Conservation (phyloP, 2,888 invertebrate genomes). For the Andricus curvator region DNA sequence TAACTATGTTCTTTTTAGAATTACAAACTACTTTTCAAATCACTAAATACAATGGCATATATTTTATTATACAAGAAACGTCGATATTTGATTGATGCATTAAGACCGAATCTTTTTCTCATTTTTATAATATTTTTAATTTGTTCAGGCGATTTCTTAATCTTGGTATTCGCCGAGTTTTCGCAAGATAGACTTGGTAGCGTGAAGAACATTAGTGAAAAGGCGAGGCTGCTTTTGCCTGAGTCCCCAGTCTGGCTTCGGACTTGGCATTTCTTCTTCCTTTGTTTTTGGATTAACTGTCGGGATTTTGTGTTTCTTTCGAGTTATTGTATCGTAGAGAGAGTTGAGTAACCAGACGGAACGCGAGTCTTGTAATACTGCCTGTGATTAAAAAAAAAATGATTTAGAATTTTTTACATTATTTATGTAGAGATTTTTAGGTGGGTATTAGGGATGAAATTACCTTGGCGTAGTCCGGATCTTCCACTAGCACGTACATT, state of each 20-base stretch:
- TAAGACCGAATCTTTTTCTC: not conserved
- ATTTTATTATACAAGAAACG: not conserved
- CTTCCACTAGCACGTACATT: slow-evolving; percentile 46
- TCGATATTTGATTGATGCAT: not conserved
- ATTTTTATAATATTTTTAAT: not conserved
- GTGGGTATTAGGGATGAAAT: not conserved
- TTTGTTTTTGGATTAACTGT: not conserved
- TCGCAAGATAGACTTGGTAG: slow-evolving; percentile 45
- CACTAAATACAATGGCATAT: not conserved
- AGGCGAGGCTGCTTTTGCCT: slow-evolving; percentile 46
- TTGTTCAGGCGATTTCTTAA: not conserved
- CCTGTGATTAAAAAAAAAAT: slow-evolving; percentile 41
- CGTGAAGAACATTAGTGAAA: slow-evolving; percentile 45
- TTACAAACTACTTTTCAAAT: not conserved
- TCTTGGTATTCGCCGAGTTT: slow-evolving; percentile 18
- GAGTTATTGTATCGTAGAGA: slow-evolving; percentile 37
- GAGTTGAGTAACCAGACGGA: slow-evolving; percentile 48
- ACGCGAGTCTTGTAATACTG: slow-evolving; percentile 42
- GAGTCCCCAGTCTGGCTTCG: slow-evolving; percentile 51
- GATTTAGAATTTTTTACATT: not conserved
- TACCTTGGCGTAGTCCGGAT: slow-evolving; percentile 49
- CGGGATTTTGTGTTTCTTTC: slow-evolving; percentile 43
- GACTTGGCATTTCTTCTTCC: slow-evolving; percentile 32
- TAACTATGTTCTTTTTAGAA: not conserved
- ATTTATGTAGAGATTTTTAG: slow-evolving; percentile 7